Conservation (phyloP, 92 coral and sea anemone genomes). For the Palythoa grandis region DNA sequence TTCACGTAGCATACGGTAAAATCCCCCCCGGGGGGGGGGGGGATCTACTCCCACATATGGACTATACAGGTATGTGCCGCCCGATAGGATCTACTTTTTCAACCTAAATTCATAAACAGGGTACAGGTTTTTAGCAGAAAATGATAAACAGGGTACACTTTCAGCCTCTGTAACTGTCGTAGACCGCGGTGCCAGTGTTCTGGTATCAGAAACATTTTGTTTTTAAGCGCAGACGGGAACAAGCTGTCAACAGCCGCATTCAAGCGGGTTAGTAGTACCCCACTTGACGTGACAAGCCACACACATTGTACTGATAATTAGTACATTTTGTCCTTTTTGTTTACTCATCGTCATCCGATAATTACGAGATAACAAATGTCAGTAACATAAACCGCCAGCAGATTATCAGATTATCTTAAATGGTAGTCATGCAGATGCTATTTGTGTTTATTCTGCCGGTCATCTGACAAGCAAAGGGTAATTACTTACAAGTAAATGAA, state of each 20-base stretch:
- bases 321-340: background rate
- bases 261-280: background rate
- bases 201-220: too few relatives aligned
- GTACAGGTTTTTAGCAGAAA: too few relatives aligned
- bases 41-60: too few relatives aligned
- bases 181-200: too few relatives aligned
- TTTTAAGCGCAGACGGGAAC: too few relatives aligned
- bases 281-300: background rate
- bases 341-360: background rate
- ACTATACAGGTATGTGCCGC: too few relatives aligned
- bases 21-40: too few relatives aligned
- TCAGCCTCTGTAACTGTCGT: too few relatives aligned
- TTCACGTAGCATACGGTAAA: too few relatives aligned
- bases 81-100: too few relatives aligned
- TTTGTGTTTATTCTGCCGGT: slow-evolving; percentile 2
- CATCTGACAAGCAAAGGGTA: background rate
- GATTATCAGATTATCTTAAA: background rate
- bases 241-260: background rate
- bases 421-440: background rate
- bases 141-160: too few relatives aligned
- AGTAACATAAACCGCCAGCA: background rate
- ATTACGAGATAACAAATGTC: background rate
- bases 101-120: too few relatives aligned
- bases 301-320: background rate
- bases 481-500: background rate